These are phyloP conservation scores for Hipparchia sbordonii DNA, from an alignment of 2,888 invertebrate species.

Conservation along the genomic window DNA sequence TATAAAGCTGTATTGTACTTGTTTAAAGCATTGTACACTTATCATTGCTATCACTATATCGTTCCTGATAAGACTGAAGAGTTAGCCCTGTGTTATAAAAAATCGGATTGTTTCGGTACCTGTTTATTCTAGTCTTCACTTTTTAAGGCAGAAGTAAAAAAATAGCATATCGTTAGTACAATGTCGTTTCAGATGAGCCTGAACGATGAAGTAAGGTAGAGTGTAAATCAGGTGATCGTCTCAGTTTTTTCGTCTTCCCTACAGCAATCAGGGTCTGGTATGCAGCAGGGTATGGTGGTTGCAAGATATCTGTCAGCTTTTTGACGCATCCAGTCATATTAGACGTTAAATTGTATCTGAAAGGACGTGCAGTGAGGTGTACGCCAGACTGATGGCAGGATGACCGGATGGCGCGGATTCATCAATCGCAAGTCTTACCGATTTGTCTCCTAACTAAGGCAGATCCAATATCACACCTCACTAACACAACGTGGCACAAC, in stretches of 20 bases:
- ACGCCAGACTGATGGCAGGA: neutral
- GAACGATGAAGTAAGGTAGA: neutral
- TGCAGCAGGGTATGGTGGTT: neutral
- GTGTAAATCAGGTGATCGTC: neutral
- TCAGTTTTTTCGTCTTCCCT: neutral
- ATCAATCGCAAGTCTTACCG: constrained; percentile 40
- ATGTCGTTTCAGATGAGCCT: neutral
- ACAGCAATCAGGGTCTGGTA: neutral
- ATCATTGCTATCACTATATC: no score
- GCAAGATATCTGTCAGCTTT: neutral
- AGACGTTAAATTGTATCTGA: neutral
- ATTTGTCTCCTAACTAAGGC: constrained; percentile 27
- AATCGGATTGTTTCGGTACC: no score
- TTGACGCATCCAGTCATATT: neutral
- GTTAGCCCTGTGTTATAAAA: no score
- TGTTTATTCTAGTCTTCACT: neutral
- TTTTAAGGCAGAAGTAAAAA: neutral
- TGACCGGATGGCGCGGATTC: neutral
- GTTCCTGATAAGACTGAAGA: no score
- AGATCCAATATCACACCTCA: constrained; percentile 45
- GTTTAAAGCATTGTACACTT: no score
- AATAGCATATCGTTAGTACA: neutral
- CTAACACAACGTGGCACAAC: constrained; percentile 48
- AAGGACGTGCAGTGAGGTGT: neutral
- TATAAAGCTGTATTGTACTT: no score